Conservation (phyloP, 2,113 vertebrate genomes). For the Podilymbus podiceps region DNA sequence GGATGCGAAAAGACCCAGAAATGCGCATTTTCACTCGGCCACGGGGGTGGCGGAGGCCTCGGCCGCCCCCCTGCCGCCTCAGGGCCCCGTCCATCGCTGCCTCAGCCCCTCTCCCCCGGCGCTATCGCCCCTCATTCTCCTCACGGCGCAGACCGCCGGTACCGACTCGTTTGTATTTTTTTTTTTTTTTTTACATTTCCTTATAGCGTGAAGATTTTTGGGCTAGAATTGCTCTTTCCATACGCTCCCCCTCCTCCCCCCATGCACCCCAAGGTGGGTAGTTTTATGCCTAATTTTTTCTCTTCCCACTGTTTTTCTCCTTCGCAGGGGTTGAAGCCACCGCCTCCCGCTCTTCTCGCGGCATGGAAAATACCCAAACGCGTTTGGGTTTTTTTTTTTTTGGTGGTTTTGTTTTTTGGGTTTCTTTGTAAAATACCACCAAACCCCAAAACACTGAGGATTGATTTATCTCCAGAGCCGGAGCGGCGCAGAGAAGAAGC, state of each 20-base stretch:
- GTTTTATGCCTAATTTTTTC: not conserved
- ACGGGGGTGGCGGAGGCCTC: not conserved
- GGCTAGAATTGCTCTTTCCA: not conserved
- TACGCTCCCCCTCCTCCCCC: not conserved
- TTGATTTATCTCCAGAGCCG: not conserved
- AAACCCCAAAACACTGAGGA: not conserved
- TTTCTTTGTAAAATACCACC: too few species aligned
- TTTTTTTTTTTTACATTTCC: too few species aligned
- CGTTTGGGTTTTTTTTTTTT: not conserved
- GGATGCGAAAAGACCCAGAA: not conserved
- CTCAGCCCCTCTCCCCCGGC: not conserved
- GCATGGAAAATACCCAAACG: slow-evolving; percentile 18
- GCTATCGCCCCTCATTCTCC: not conserved
- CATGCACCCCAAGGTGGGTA: not conserved
- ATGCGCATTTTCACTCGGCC: not conserved
- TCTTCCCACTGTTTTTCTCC: not conserved
- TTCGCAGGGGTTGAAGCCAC: not conserved
- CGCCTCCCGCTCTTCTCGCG: not conserved
- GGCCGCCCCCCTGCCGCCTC: not conserved
- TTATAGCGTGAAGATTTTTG: not conserved
- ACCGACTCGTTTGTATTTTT: too few species aligned
- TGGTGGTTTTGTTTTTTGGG: too few species aligned
- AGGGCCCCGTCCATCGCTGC: not conserved
- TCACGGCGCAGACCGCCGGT: not conserved
- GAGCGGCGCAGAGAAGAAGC: not conserved